Evolutionary conservation across 2,888 invertebrate species (phyloP).

Genomic region (Athetis lepigone): DNA sequence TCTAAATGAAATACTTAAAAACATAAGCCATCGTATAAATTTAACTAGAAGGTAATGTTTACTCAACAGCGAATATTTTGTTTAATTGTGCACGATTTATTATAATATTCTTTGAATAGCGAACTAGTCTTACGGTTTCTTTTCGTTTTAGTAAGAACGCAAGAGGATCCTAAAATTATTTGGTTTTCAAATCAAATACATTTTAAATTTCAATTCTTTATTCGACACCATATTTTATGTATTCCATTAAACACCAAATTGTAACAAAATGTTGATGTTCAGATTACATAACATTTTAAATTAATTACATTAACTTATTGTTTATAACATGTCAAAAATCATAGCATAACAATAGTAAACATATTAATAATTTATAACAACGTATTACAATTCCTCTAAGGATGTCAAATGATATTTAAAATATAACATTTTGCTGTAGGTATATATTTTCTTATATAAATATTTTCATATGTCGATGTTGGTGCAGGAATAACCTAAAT

Average conservation of each 20-base stretch:
- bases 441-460: constrained; percentile 20
- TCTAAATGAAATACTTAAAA: constrained; percentile 28
- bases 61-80: constrained; percentile 31
- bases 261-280: constrained; percentile 87
- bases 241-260: constrained; percentile 88
- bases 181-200: constrained; percentile 41
- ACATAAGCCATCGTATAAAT: constrained; percentile 24
- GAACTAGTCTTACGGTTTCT: background rate
- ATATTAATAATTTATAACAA: constrained; percentile 56
- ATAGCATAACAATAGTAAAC: constrained; percentile 60
- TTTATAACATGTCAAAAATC: constrained; percentile 45
- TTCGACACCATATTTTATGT: constrained; percentile 88
- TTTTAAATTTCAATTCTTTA: constrained; percentile 80
- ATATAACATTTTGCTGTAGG: constrained; percentile 20
- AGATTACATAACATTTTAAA: constrained; percentile 34
- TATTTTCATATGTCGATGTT: constrained; percentile 26
- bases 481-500: constrained; percentile 13
- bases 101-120: constrained; percentile 3
- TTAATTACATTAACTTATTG: constrained; percentile 19
- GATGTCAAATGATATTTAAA: constrained; percentile 53
- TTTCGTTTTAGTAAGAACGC: constrained; percentile 14
- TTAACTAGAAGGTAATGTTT: constrained; percentile 36
- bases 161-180: background rate
- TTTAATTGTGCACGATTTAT: constrained; percentile 14
- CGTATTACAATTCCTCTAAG: constrained; percentile 69